Evolutionary conservation across 2,888 invertebrate species (phyloP).

Genomic region (Eupeodes luniger): DNA sequence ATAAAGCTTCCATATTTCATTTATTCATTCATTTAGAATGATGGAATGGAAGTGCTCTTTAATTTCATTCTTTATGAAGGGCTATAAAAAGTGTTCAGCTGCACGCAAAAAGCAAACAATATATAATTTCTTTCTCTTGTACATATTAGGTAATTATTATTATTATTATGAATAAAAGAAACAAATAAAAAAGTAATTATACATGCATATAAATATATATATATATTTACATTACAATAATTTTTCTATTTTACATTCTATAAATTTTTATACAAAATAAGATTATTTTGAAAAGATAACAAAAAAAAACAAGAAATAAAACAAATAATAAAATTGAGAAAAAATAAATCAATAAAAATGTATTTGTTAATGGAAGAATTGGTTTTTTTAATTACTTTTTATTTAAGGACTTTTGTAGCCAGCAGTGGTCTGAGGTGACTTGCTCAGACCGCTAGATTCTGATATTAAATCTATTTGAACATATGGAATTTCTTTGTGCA

Average conservation of each 20-base stretch:
- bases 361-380: slow-evolving; percentile 71
- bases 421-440: too few species aligned
- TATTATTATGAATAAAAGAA: slow-evolving; percentile 31
- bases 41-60: slow-evolving; percentile 40
- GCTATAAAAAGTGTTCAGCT: slow-evolving; percentile 68
- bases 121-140: slow-evolving; percentile 60
- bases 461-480: too few species aligned
- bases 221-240: slow-evolving; percentile 73
- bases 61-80: slow-evolving; percentile 26
- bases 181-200: slow-evolving; percentile 46
- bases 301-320: slow-evolving; percentile 32
- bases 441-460: too few species aligned
- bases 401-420: too few species aligned
- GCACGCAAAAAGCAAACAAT: slow-evolving; percentile 69
- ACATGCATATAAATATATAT: slow-evolving; percentile 49
- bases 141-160: slow-evolving; percentile 71
- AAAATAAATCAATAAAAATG: slow-evolving; percentile 68
- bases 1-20: slow-evolving; percentile 30
- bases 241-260: slow-evolving; percentile 76
- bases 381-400: slow-evolving; percentile 19
- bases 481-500: too few species aligned
- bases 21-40: neutral
- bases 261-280: slow-evolving; percentile 76
- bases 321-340: slow-evolving; percentile 51
- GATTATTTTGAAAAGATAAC: slow-evolving; percentile 69